These are phyloP conservation scores for Umimayanthus chanpuru DNA, from an alignment of 92 coral and sea anemone genomes.

Conservation along the genomic window DNA sequence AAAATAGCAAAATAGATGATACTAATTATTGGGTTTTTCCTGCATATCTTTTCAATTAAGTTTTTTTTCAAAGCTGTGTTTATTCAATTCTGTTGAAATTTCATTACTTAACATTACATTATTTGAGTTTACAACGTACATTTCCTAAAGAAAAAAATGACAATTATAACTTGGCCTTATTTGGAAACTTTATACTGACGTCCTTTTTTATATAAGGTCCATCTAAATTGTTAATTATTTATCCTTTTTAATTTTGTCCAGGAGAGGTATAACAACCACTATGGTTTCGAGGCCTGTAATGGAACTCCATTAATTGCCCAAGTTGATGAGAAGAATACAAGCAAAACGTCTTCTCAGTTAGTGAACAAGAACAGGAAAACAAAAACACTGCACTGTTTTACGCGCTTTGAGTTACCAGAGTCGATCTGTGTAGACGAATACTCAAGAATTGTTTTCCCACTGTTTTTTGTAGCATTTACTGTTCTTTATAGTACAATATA, in stretches of 20 bases:
- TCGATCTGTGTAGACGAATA: slow-evolving; percentile 85
- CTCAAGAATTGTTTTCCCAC: slow-evolving; percentile 84
- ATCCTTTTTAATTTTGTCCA: not conserved
- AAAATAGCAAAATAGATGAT: too few relatives aligned
- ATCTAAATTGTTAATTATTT: not conserved
- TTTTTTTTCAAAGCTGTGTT: too few relatives aligned
- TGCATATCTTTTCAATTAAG: not conserved
- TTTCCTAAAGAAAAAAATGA: too few relatives aligned
- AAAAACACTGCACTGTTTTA: not conserved
- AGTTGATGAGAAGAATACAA: slow-evolving; percentile 29
- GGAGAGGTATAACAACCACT: slow-evolving; percentile 27
- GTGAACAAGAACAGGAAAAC: slow-evolving; percentile 38
- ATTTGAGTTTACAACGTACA: too few relatives aligned
- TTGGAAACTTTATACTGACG: too few relatives aligned
- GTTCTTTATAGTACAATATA: slow-evolving; percentile 68
- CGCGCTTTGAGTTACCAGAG: slow-evolving; percentile 54
- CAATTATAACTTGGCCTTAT: too few relatives aligned
- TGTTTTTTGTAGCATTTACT: slow-evolving; percentile 74
- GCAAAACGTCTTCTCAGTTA: slow-evolving; percentile 59
- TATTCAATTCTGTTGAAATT: too few relatives aligned
- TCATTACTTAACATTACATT: too few relatives aligned
- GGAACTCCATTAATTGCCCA: slow-evolving; percentile 38
- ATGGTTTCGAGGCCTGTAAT: slow-evolving; percentile 42
- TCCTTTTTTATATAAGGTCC: not conserved
- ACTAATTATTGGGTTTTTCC: not conserved